Conservation (phyloP, 2,888 invertebrate species). For the Himalopsyche japonica region DNA sequence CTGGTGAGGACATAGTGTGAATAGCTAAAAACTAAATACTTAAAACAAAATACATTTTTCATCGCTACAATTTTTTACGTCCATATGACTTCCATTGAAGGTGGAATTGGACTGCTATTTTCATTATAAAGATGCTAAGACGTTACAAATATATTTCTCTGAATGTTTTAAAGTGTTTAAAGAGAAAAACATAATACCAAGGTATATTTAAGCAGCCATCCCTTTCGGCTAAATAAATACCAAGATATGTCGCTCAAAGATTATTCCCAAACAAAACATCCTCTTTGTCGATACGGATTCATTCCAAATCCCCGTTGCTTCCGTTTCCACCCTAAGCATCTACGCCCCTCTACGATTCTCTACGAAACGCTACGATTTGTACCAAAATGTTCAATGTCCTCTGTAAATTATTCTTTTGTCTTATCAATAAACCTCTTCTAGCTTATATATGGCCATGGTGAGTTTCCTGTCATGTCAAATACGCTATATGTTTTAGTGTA, state of each 20-base stretch:
- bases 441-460: too few relatives aligned
- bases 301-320: background rate
- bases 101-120: too few relatives aligned
- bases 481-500: too few relatives aligned
- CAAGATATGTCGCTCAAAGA: background rate
- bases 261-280: background rate
- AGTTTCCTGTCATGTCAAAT: too few relatives aligned
- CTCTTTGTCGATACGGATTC: background rate
- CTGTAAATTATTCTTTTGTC: background rate
- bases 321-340: background rate
- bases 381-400: background rate
- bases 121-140: too few relatives aligned
- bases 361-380: background rate
- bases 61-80: too few relatives aligned
- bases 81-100: too few relatives aligned
- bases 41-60: too few relatives aligned
- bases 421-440: background rate
- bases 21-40: too few relatives aligned
- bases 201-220: background rate
- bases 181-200: background rate
- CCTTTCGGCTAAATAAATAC: background rate
- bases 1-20: too few relatives aligned
- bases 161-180: background rate
- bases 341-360: background rate
- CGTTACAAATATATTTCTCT: background rate